Base-by-base conservation (phyloP, 2,797 vertebrate genomes). In the Corythornis leucogaster region DNA sequence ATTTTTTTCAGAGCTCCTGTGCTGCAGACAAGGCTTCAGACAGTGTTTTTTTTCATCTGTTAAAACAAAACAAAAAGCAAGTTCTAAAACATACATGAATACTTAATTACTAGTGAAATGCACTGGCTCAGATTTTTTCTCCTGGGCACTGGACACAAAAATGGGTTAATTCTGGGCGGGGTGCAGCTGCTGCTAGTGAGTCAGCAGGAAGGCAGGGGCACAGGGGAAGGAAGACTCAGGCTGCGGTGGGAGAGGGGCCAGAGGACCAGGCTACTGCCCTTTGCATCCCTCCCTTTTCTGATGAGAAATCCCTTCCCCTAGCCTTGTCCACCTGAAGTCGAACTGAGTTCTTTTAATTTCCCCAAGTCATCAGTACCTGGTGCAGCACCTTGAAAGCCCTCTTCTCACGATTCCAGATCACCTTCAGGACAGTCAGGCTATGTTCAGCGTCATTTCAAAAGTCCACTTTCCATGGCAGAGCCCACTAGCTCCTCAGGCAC, bases 61-160 rank as follows among this genome's bases (percentile, higher is more conserved):
- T 54, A n/a, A 85, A 91, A 78, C 10, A 53, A 91, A 77, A 90
- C 40, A 62, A 85, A 92, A 87, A 61, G 12, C 46, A 55, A 83
- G 66, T 75, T 95, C 71, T 67, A 64, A 95, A 88, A 64, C 50
- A 74, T 33, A 31, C 28, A 68, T 83, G 92, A 91, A 63, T 75
- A 46, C 78, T 68, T 89, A 80, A 64, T 88, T 79, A 82, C 76
- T 68, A 21, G 16, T 50, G 83, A 96, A 84, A 90, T 46, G 76
- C 21, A n/a, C 57, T 21, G n/a, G 57, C 64, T 91, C 87, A 53
- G 17, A 30, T 83, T 96, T 82, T 94, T 92, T 86, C 66, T 70
- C 33, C 68, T 3, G 3, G 67, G 35, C 25, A 17, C 14, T 7
- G 19, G 57, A 66, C 21, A 31, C n/a, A 77, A 4, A 71, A 51